Evolutionary conservation across 1,140 invertebrate species (phyloP).

Genomic region (Apis dorsata): DNA sequence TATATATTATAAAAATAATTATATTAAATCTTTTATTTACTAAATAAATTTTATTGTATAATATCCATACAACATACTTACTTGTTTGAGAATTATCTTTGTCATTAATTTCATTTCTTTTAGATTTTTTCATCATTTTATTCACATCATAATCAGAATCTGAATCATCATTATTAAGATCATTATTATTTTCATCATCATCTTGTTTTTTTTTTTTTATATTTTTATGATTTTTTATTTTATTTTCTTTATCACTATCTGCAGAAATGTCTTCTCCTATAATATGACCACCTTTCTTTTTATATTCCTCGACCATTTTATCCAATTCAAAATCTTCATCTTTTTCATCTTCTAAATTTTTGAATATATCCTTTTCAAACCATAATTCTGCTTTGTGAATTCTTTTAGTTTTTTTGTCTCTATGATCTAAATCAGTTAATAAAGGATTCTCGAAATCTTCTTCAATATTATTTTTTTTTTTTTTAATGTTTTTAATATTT

Average conservation of each 20-base stretch:
- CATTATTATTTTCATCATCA: constrained; percentile 77
- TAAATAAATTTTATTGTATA: neutral
- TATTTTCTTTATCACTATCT: constrained; percentile 56
- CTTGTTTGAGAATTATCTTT: constrained; percentile 85
- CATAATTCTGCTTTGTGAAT: constrained; percentile 90
- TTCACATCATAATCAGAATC: constrained; percentile 85
- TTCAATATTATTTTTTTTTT: constrained; percentile 68
- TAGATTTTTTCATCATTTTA: constrained; percentile 71
- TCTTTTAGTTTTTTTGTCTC: constrained; percentile 86
- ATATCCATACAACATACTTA: constrained; percentile 56
- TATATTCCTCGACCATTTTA: constrained; percentile 86
- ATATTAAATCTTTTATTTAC: neutral
- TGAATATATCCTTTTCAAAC: constrained; percentile 95
- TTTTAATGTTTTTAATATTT: constrained; percentile 67
- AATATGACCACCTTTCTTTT: constrained; percentile 85
- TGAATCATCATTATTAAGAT: constrained; percentile 69
- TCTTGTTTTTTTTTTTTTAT: constrained; percentile 67
- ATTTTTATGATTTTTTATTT: constrained; percentile 44
- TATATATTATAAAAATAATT: constrained; percentile 61
- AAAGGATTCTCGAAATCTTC: constrained; percentile 86
- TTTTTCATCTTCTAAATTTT: constrained; percentile 88
- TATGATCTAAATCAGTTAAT: constrained; percentile 90
- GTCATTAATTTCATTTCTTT: constrained; percentile 70
- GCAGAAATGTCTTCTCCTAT: constrained; percentile 77
- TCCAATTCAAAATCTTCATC: constrained; percentile 94